Percentiles rank a stretch among this genome's conserved stretches.
phyloP scores from a whole-genome alignment of 2,797 vertebrate genomes.

The Phataginus tricuspis region DNA sequence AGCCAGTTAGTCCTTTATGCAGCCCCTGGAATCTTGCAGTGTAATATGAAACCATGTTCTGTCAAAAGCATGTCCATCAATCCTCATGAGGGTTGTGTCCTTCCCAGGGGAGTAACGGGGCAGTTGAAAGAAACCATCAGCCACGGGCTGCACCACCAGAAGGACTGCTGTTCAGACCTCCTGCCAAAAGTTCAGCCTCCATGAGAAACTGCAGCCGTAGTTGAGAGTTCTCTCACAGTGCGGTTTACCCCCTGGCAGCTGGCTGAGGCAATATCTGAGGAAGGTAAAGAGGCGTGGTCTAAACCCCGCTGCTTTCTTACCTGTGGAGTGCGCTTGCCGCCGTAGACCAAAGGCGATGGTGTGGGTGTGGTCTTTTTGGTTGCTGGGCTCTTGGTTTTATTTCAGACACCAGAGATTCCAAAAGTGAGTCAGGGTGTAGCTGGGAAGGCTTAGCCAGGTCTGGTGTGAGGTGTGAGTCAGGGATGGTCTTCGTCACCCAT shows the following conservation, averaged over 20 bases:
- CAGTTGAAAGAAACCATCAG: slow-evolving; percentile 82
- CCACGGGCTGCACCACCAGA: slow-evolving; percentile 81
- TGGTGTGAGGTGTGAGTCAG: background rate
- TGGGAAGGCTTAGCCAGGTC: slow-evolving; percentile 42
- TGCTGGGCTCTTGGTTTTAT: slow-evolving; percentile 62
- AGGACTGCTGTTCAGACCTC: slow-evolving; percentile 83
- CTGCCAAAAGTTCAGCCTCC: slow-evolving; percentile 82
- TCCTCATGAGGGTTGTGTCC: slow-evolving; percentile 84
- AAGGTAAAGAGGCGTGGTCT: slow-evolving; percentile 82
- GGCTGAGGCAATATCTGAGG: slow-evolving; percentile 83
- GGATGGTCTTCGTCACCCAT: background rate
- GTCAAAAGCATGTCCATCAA: slow-evolving; percentile 77
- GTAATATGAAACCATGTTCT: slow-evolving; percentile 78
- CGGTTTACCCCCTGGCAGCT: slow-evolving; percentile 82
- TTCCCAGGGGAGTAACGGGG: slow-evolving; percentile 83
- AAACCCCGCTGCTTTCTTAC: slow-evolving; percentile 79
- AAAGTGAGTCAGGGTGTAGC: background rate
- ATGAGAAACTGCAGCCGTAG: slow-evolving; percentile 81
- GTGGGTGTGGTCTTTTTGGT: slow-evolving; percentile 69
- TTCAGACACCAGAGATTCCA: slow-evolving; percentile 51
- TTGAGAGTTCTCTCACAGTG: slow-evolving; percentile 82
- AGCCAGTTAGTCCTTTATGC: slow-evolving; percentile 65
- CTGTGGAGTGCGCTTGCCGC: slow-evolving; percentile 77
- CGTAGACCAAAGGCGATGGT: slow-evolving; percentile 66
- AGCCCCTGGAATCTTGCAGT: slow-evolving; percentile 75